Conservation (phyloP, 2,888 invertebrate genomes). For the Troides aeacus region DNA sequence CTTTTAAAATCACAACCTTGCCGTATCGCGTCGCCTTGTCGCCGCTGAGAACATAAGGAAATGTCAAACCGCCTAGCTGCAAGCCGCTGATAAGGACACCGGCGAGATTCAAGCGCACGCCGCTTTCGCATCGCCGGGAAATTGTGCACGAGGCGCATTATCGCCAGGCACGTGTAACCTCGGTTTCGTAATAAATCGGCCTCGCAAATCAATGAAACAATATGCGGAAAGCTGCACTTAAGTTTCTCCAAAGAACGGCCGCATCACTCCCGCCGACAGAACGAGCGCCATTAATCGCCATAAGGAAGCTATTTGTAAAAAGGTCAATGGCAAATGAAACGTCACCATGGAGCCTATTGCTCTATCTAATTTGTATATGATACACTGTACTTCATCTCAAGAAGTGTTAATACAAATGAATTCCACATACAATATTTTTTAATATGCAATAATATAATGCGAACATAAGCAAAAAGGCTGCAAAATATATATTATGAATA, state of each 20-base stretch:
- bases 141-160: slow-evolving; percentile 58
- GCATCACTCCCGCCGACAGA: neutral
- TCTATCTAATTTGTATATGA: neutral
- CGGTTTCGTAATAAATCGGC: slow-evolving; percentile 46
- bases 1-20: slow-evolving; percentile 36
- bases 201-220: slow-evolving; percentile 29
- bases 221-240: slow-evolving; percentile 28
- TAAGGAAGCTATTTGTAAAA: slow-evolving; percentile 20
- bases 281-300: slow-evolving; percentile 6
- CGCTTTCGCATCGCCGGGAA: slow-evolving; percentile 36
- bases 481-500: too few relatives aligned
- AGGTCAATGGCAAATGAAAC: slow-evolving; percentile 21
- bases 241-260: slow-evolving; percentile 22
- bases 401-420: too few relatives aligned
- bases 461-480: too few relatives aligned
- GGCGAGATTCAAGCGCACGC: slow-evolving; percentile 31
- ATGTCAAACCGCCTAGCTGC: slow-evolving; percentile 31
- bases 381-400: too few relatives aligned
- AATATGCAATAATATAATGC: too few relatives aligned
- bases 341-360: slow-evolving; percentile 14
- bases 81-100: slow-evolving; percentile 35
- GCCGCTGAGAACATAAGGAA: slow-evolving; percentile 35
- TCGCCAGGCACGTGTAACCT: slow-evolving; percentile 61
- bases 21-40: slow-evolving; percentile 34
- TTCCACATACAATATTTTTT: too few relatives aligned